Conservation (phyloP, 64 coral and sea anemone species). For the Exaiptasia diaphana region DNA sequence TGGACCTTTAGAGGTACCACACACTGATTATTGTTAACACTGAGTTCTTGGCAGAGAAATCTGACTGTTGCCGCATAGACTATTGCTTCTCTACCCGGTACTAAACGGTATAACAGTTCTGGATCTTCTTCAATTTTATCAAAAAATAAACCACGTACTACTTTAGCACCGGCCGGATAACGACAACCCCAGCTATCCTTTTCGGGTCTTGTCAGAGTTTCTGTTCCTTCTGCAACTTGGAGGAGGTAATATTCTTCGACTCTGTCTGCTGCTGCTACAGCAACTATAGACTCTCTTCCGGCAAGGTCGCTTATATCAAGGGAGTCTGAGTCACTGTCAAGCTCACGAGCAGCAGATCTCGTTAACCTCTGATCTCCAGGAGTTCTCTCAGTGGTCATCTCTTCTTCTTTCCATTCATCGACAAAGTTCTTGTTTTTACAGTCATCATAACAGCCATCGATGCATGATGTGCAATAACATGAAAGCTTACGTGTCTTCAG, state of each 20-base stretch:
- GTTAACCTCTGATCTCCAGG: background rate
- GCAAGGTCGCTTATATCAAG: background rate
- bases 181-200: constrained; percentile 1
- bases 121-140: background rate
- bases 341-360: background rate
- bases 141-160: constrained; percentile 7
- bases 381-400: background rate
- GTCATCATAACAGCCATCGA: background rate
- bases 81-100: background rate
- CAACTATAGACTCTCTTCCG: background rate
- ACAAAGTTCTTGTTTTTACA: background rate
- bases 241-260: constrained; percentile 33
- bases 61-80: constrained; percentile 23
- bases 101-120: background rate
- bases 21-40: background rate
- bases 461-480: constrained; percentile 7
- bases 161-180: constrained; percentile 5
- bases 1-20: background rate
- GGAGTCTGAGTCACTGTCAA: too few relatives aligned
- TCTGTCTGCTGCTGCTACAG: constrained; percentile 29
- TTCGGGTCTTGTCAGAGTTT: background rate
- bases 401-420: background rate
- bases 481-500: background rate
- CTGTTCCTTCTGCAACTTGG: constrained; percentile 24
- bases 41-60: constrained; percentile 19